phyloP scores from a whole-genome alignment of 2,113 vertebrate species.

The Oostethus manadensis region DNA sequence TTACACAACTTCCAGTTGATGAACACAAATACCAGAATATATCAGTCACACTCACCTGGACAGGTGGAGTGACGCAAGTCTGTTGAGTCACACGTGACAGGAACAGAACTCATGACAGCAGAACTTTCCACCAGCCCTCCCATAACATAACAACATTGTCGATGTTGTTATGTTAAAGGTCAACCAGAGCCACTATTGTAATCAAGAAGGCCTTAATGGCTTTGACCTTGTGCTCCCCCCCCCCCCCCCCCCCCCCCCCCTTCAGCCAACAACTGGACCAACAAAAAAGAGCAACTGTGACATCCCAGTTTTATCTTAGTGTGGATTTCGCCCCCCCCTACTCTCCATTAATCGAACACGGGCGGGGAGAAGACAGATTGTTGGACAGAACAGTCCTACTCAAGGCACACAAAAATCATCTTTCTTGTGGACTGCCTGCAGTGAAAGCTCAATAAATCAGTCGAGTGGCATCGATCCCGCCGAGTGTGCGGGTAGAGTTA shows the following conservation, averaged over 20 bases:
- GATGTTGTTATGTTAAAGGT: conserved; percentile 52
- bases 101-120: conserved; percentile 18
- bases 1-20: too few relatives aligned
- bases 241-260: too few relatives aligned
- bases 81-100: conserved; percentile 53
- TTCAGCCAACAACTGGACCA: too few relatives aligned
- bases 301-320: too few relatives aligned
- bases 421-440: background rate
- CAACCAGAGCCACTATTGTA: conserved; percentile 48
- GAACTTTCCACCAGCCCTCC: conserved; percentile 35
- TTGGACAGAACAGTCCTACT: conserved; percentile 11
- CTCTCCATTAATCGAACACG: conserved; percentile 8
- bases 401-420: background rate
- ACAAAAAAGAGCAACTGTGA: too few relatives aligned
- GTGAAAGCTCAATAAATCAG: conserved; percentile 69
- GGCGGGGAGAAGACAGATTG: background rate
- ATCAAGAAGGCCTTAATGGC: conserved; percentile 50
- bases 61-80: conserved; percentile 40
- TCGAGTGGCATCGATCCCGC: conserved; percentile 58
- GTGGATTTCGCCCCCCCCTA: too few relatives aligned
- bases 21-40: too few relatives aligned
- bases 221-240: conserved; percentile 29
- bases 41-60: too few relatives aligned
- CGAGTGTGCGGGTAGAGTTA: conserved; percentile 58
- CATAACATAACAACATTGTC: too few relatives aligned